phyloP scores from a whole-genome alignment of 2,113 vertebrate species.

The Formicarius rufipectus region DNA sequence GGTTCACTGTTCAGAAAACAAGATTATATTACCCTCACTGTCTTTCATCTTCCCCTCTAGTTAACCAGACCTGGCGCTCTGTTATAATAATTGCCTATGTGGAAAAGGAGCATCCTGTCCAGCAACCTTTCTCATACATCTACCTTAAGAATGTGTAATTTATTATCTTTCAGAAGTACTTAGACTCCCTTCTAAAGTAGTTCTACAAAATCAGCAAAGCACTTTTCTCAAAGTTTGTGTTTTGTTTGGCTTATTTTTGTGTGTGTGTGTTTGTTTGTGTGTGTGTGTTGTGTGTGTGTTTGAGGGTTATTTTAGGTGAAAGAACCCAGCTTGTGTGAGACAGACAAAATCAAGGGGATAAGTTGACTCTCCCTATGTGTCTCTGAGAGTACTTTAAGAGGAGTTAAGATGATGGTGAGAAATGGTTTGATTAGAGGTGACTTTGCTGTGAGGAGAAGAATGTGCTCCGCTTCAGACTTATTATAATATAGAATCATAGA shows the following conservation, averaged over 20 bases:
- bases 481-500: background rate
- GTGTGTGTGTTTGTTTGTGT: background rate
- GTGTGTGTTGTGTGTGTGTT: background rate
- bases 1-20: background rate
- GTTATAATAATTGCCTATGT: background rate
- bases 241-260: background rate
- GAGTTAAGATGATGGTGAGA: background rate
- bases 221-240: background rate
- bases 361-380: background rate
- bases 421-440: background rate
- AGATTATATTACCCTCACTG: background rate
- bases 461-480: background rate
- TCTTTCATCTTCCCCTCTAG: conserved; percentile 20
- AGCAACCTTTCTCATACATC: background rate
- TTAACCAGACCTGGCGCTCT: background rate
- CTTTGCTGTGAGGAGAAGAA: background rate
- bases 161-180: conserved; percentile 25
- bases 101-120: background rate
- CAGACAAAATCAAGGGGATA: background rate
- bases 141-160: background rate
- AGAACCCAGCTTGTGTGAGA: background rate
- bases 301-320: background rate
- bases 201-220: background rate
- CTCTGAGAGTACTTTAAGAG: background rate
- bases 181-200: background rate